Evolutionary conservation across 2,797 vertebrate genomes (phyloP).

Genomic region (Cryptoblepharus egeriae): DNA sequence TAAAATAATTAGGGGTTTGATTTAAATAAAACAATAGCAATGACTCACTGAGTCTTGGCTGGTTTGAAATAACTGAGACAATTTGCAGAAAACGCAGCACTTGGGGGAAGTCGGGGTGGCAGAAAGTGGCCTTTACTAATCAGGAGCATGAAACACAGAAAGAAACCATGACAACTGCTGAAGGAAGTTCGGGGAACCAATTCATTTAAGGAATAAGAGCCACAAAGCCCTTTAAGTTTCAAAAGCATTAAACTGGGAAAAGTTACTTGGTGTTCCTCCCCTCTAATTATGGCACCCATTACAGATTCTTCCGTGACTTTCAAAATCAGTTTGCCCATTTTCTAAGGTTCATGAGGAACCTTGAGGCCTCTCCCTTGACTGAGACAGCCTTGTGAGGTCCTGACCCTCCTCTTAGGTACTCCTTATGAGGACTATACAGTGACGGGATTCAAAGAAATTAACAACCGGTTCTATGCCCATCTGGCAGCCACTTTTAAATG

Average conservation of each 20-base stretch:
- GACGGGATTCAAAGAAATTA: too few species aligned
- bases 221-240: neutral
- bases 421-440: too few species aligned
- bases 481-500: too few species aligned
- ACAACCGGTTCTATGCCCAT: too few species aligned
- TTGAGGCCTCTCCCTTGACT: too few species aligned
- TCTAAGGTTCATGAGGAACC: too few species aligned
- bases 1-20: slow-evolving; percentile 28
- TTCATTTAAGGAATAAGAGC: neutral
- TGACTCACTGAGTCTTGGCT: neutral
- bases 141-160: slow-evolving; percentile 14
- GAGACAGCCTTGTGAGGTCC: too few species aligned
- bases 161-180: slow-evolving; percentile 22
- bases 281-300: neutral
- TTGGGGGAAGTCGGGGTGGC: neutral
- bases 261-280: neutral
- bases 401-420: too few species aligned
- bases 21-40: slow-evolving; percentile 23
- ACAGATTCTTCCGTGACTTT: neutral
- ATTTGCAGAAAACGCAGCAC: neutral
- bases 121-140: slow-evolving; percentile 25
- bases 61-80: slow-evolving; percentile 12
- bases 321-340: neutral
- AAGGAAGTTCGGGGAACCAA: neutral
- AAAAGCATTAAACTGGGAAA: neutral